Evolutionary conservation across 2,797 vertebrate genomes (phyloP), one percentile per base, ranked within the genome.

Genomic region (Hafferia zeledoni): DNA sequence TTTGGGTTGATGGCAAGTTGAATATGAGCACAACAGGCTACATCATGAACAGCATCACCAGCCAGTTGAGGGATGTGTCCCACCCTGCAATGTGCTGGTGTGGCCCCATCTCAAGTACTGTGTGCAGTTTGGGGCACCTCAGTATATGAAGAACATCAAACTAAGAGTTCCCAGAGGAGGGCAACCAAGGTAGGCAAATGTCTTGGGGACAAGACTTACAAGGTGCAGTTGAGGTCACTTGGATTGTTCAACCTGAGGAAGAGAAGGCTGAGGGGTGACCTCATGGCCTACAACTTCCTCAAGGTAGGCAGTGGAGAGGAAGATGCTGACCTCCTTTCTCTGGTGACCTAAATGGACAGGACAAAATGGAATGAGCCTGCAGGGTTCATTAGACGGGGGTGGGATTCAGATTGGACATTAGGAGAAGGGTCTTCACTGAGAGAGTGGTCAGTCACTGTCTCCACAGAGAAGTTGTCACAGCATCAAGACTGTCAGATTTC

Each of bases 261-360:
- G 31, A 50, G 41, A 23, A 64, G 39, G 9, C 65, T 27, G 37
- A 46, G 13, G 37, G n/a, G 9, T 19, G 47, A 39, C 11, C 47
- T 67, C 49, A 31, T 11, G 47, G 8, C 25, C 35, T 14, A 6
- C 53, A 9, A 23, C 17, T 50, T 52, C 50, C 18, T 37, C 0
- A 2, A 60, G 5, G 9, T 0, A 17, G 5, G 6, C 5, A 8
- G 1, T 0, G 4, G 12, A 39, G 18, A 2, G 7, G 8, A 15
- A 31, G n/a, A 5, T 25, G 19, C 17, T 64, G 23, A 28, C 61
- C 47, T 60, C 13, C 31, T 64, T 31, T 46, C 27, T 41, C 14
- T 17, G 27, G 11, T 55, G 39, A 46, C 23, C 44, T 31, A 23
- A 0, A 37, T 1, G 31, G 15, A 46, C 11, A 18, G 1, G 1